phyloP scores from a whole-genome alignment of 2,113 vertebrate species.

The Corythoichthys haematopterus region DNA sequence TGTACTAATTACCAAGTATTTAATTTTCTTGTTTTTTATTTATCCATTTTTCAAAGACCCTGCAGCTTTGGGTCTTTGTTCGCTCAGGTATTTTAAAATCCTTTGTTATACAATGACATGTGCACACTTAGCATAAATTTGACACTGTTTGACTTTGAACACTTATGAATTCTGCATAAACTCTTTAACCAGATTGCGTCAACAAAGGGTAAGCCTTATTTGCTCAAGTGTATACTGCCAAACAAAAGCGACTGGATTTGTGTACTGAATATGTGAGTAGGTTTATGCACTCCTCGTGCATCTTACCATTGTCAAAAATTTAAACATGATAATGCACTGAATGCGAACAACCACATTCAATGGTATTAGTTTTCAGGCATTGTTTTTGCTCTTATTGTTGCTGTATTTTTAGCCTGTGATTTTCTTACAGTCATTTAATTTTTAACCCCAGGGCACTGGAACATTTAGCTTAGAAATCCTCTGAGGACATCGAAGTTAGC shows the following conservation, averaged over 20 bases:
- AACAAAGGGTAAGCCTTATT: conserved; percentile 40
- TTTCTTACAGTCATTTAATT: background rate
- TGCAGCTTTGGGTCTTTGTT: conserved; percentile 27
- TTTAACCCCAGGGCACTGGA: background rate
- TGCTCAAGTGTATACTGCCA: conserved; percentile 21
- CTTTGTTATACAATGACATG: conserved; percentile 14
- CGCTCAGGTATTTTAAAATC: conserved; percentile 28
- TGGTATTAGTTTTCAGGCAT: background rate
- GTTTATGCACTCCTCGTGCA: background rate
- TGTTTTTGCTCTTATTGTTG: background rate
- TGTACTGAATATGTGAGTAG: background rate
- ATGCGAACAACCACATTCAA: background rate
- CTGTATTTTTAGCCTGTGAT: background rate
- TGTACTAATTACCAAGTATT: conserved; percentile 29
- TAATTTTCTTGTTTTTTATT: background rate
- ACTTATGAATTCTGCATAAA: conserved; percentile 28
- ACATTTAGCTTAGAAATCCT: too few species aligned
- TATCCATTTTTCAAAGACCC: conserved; percentile 12
- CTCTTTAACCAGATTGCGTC: conserved; percentile 37
- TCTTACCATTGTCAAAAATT: background rate
- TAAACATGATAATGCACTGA: background rate
- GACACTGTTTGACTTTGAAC: conserved; percentile 12
- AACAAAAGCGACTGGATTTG: conserved; percentile 13
- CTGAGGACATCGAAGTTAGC: background rate
- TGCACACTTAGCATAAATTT: conserved; percentile 37